Percentiles rank a stretch among this genome's conserved stretches.
These are phyloP conservation scores for Orthonyx spaldingii DNA, from an alignment of 2,113 vertebrate species.

Conservation along the genomic window DNA sequence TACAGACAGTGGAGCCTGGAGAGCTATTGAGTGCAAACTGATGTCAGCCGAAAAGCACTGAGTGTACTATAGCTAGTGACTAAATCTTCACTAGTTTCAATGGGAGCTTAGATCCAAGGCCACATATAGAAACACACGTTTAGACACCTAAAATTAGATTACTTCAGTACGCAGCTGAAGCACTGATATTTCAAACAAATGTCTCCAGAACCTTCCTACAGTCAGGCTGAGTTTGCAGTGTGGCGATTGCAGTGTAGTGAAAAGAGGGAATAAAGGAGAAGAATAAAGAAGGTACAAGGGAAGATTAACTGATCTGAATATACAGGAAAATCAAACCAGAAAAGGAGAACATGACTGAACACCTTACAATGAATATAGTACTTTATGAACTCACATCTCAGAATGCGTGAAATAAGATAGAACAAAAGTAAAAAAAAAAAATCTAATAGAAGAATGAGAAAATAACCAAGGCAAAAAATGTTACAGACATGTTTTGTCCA, in stretches of 20 bases:
- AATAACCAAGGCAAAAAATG: neutral
- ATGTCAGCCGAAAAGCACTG: constrained; percentile 45
- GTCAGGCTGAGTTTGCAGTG: neutral
- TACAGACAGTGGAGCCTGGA: neutral
- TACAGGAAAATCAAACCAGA: neutral
- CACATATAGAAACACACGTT: constrained; percentile 49
- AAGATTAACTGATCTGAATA: neutral
- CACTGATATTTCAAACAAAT: constrained; percentile 12
- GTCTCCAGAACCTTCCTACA: constrained; percentile 9
- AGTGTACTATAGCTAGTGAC: constrained; percentile 14
- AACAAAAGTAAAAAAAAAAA: neutral
- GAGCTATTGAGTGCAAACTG: constrained; percentile 28
- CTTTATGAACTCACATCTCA: neutral
- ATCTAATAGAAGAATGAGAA: neutral
- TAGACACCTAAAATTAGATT: constrained; percentile 54
- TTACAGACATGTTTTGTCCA: neutral
- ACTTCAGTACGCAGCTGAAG: constrained; percentile 31
- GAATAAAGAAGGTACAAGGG: neutral
- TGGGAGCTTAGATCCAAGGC: constrained; percentile 21
- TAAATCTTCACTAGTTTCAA: constrained; percentile 44
- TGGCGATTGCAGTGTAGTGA: neutral
- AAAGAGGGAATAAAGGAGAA: neutral
- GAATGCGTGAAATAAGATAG: neutral
- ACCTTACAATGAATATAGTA: neutral
- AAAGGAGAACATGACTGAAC: neutral